These are phyloP conservation scores for Willisornis vidua DNA, from an alignment of 2,113 vertebrate species.

Conservation along the genomic window DNA sequence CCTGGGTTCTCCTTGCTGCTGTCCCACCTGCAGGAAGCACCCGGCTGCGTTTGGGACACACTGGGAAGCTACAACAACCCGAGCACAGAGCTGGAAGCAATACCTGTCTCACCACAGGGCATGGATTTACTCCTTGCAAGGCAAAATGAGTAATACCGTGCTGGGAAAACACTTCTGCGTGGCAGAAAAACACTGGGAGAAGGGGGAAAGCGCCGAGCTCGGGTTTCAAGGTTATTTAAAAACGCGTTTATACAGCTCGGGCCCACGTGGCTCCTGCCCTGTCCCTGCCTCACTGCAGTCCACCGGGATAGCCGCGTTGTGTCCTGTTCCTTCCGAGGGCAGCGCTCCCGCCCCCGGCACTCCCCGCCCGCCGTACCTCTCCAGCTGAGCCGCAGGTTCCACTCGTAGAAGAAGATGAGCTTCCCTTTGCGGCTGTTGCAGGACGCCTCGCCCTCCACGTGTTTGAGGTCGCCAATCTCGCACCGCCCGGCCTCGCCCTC, in stretches of 20 bases:
- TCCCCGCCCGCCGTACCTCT: slow-evolving; percentile 32
- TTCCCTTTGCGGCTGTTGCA: slow-evolving; percentile 72
- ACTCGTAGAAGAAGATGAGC: slow-evolving; percentile 77
- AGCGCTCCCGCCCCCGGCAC: too few relatives aligned
- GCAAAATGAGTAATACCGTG: accelerated
- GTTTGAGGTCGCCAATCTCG: slow-evolving; percentile 64
- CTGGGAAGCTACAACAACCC: accelerated
- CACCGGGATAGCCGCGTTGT: accelerated
- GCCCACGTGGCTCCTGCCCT: neutral
- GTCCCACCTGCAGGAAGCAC: accelerated
- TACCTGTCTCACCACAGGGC: accelerated
- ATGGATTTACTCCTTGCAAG: neutral
- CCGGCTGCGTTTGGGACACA: accelerated
- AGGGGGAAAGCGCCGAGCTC: neutral
- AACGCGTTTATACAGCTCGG: neutral
- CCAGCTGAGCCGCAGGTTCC: slow-evolving; percentile 72
- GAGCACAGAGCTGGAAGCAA: accelerated
- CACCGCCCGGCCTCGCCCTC: slow-evolving; percentile 60
- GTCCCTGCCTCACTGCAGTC: neutral
- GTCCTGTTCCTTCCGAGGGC: too few relatives aligned
- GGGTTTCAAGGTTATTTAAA: neutral
- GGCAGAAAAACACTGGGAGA: accelerated
- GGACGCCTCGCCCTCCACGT: slow-evolving; percentile 71
- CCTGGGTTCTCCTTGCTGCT: neutral
- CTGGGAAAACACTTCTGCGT: accelerated